Evolutionary conservation across 2,797 vertebrate species (phyloP), one percentile per base, ranked within the genome.

Genomic region (Crenuchus spilurus): DNA sequence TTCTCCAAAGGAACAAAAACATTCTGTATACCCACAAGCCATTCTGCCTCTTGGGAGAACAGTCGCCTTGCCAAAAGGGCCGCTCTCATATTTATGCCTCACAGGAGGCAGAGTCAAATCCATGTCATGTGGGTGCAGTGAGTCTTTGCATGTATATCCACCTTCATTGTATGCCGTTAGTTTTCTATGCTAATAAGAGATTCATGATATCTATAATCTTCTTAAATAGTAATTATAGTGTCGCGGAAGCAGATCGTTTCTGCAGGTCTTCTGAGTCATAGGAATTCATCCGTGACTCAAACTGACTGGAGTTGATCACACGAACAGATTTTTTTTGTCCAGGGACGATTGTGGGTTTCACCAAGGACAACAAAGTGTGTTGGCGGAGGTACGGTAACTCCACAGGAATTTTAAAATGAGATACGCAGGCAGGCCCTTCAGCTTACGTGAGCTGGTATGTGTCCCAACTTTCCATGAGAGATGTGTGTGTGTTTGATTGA

Each of bases 21-120:
- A 73, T 74, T 69, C 69, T 82, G 60, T 81, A 20, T 77, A 81
- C 84, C 73, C 80, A 65, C 28, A 51, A 70, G 24, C 31, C 65
- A 6, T 24, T 26, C 49, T 24, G 28, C 51, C 51, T 76, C 60
- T 48, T 31, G 72, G 57, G 49, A 74, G 46, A 85, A 83, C 74
- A 82, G 82, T 79, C 74, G 78, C 83, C 75, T 78, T 46, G 22
- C 80, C 86, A 87, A 87, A 88, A 84, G 87, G 87, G 88, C 69
- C 83, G 85, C 79, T 7, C 10, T 28, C 7, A 4, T 1, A 10
- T 52, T 26, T 14, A 22, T 18, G 44, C 33, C 33, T 52, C 26
- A n/a, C 18, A 35, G 11, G 26, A 18, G 1, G 18, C 6, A 10
- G 52, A 8, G 52, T 8, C 52, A 8, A 6, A 60, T 57, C 30